phyloP scores from a whole-genome alignment of 2,113 vertebrate species.

The Erythrolamprus reginae region DNA sequence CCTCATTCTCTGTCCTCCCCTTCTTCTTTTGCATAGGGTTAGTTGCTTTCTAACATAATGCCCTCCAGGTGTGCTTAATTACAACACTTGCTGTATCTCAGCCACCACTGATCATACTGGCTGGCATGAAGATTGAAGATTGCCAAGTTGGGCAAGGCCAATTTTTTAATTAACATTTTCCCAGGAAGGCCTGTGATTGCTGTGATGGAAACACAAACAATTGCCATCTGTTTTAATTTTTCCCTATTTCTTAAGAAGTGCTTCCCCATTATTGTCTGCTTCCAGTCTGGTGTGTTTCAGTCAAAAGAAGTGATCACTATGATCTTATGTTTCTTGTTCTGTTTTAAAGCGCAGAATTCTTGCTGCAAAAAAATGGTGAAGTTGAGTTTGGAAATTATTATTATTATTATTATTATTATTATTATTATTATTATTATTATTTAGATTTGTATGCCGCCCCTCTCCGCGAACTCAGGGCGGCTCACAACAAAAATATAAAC shows the following conservation, averaged over 20 bases:
- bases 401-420: no score
- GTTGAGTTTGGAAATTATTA: background rate
- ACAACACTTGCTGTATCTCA: background rate
- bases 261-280: background rate
- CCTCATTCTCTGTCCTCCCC: no score
- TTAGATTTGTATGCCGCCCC: no score
- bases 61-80: background rate
- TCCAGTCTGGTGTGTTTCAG: background rate
- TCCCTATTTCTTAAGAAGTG: background rate
- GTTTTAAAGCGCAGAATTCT: background rate
- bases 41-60: background rate
- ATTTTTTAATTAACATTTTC: background rate
- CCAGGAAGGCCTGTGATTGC: background rate
- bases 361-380: background rate
- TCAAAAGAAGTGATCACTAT: background rate
- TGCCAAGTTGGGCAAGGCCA: background rate
- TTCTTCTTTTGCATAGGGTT: no score
- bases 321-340: background rate
- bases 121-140: background rate
- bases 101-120: background rate
- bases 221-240: background rate
- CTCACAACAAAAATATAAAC: no score
- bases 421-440: no score
- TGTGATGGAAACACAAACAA: background rate
- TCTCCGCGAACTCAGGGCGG: no score